Base-by-base conservation (phyloP, 2,113 vertebrate genomes). In the Canis aureus region DNA sequence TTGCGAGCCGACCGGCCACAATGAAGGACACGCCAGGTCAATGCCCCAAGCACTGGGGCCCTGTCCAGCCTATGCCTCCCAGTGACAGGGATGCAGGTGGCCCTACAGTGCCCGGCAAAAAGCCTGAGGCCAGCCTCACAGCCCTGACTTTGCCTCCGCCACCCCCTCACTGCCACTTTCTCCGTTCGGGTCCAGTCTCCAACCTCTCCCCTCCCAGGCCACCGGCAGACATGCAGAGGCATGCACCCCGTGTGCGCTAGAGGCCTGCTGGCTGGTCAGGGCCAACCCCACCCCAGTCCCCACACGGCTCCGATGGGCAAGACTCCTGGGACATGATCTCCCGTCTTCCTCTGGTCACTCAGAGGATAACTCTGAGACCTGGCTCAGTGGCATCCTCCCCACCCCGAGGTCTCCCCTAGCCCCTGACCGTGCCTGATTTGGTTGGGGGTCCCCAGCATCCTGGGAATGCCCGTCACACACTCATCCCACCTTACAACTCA, bases 101-200 rank as follows among this genome's bases (percentile, higher is more conserved):
- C 16, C 11, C 27, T 8, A 5, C 4, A 23, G 49, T 55, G 53
- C 1, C n/a, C 11, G 2, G 2, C 0, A 2, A 43, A 13, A 66
- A 60, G 13, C 78, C 53, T 59, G 32, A 19, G 35, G 76, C 13
- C 73, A 2, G 8, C 53, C 27, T 4, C 1, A 8, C 12, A 13
- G 60, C 83, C 62, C 3, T 29, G 11, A 0, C 0, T 27, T 67
- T 11, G 19, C 55, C 43, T 59, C 43, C 32, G 32, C 35, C 20
- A 5, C 19, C 69, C 49, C 29, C 15, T 8, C 19, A 29, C 43
- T 15, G 4, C 23, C 23, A 53, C 35, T 5, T 8, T 23, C 38
- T 27, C 16, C n/a, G 13, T 23, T 9, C 1, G 6, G 22, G 16
- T 16, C 49, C 88, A 17, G 29, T 22, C 43, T 32, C 43, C 2